These are phyloP conservation scores for Trigoniulus corallinus DNA, from an alignment of 1,140 invertebrate genomes.

Conservation along the genomic window DNA sequence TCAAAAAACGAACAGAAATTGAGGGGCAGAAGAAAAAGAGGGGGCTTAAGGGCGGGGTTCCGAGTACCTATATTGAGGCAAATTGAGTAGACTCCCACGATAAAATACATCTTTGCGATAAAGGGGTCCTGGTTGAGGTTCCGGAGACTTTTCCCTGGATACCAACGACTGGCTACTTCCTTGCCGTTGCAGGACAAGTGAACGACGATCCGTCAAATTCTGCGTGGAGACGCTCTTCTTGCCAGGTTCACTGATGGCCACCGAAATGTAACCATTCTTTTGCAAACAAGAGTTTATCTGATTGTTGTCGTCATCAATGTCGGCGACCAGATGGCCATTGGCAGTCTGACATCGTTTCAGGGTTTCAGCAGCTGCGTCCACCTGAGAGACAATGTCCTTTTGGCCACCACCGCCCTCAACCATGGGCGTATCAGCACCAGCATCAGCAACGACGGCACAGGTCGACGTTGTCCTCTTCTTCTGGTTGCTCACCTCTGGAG, in stretches of 20 bases:
- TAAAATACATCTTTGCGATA: slow-evolving; percentile 73
- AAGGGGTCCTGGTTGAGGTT: slow-evolving; percentile 35
- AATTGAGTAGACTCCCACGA: slow-evolving; percentile 54
- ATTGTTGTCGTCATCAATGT: neutral
- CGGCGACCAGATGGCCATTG: neutral
- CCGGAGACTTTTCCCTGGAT: neutral
- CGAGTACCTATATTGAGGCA: slow-evolving; percentile 31
- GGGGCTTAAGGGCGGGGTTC: neutral
- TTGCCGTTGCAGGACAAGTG: neutral
- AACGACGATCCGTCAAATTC: neutral
- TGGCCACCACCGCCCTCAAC: neutral
- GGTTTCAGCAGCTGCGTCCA: neutral
- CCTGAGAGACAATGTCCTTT: neutral
- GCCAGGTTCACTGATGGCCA: neutral
- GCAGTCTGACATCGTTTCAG: no score
- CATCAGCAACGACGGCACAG: neutral
- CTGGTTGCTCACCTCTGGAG: slow-evolving; percentile 14
- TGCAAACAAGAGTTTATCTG: neutral
- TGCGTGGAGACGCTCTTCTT: neutral
- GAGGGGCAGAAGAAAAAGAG: neutral
- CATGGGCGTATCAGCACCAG: neutral
- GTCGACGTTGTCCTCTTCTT: no score
- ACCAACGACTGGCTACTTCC: neutral
- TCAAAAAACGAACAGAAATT: no score
- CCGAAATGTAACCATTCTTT: neutral